phyloP scores from a whole-genome alignment of 2,888 invertebrate species.

The Cephalotes varians region DNA sequence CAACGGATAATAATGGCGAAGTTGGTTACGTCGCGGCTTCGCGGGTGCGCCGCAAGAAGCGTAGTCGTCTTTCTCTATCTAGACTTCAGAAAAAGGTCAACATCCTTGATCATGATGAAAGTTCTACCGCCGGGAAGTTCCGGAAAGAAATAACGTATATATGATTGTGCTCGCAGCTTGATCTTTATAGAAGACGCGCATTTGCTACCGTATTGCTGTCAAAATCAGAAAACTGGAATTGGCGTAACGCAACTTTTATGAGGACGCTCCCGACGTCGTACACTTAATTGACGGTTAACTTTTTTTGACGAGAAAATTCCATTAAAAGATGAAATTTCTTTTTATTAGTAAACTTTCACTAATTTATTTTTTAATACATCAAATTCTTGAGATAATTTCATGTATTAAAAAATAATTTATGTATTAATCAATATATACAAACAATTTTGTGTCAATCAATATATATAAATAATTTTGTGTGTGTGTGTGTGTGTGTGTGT shows the following conservation, averaged over 20 bases:
- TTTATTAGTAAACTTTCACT: background rate
- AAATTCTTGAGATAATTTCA: background rate
- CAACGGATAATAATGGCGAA: constrained; percentile 52
- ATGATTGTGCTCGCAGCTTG: constrained; percentile 29
- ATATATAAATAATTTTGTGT: too few relatives aligned
- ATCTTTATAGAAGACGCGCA: background rate
- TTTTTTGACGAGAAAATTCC: background rate
- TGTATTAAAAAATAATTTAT: too few relatives aligned
- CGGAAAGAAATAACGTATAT: constrained; percentile 45
- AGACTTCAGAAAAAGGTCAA: constrained; percentile 51
- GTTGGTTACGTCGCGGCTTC: constrained; percentile 38
- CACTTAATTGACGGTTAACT: background rate
- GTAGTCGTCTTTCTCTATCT: constrained; percentile 27
- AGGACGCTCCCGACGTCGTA: background rate
- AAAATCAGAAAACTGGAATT: background rate
- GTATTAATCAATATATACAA: too few relatives aligned
- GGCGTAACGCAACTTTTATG: background rate
- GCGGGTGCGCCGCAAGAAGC: constrained; percentile 22
- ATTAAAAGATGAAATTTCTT: background rate
- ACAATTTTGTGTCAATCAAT: too few relatives aligned
- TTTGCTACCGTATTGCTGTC: constrained; percentile 3
- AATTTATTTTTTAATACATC: background rate
- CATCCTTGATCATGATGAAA: constrained; percentile 50
- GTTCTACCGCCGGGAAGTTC: constrained; percentile 36
- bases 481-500: too few relatives aligned